Evolutionary conservation across 2,113 vertebrate species (phyloP), one percentile per base, ranked within the genome.

Genomic region (Tinamus guttatus): DNA sequence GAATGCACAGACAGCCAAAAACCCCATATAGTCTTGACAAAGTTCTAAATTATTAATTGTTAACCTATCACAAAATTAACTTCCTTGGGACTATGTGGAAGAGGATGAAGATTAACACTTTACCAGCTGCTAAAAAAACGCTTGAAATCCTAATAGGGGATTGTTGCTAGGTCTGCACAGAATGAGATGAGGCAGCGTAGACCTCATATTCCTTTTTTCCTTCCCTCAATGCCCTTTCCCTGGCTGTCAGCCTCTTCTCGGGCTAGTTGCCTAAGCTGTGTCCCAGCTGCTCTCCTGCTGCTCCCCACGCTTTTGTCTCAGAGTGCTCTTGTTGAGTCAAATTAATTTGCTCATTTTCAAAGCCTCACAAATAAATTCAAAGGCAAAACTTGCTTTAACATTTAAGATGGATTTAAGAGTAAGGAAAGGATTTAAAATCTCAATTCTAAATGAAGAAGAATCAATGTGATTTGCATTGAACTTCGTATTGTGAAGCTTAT

Each of bases 11-110:
- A 62, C 41, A 85, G 47, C 40, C 67, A 85, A 16, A 87, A 75
- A 58, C 1, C 11, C 9, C 36, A 27, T 28, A 12, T 4, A 2
- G 62, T 64, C 62, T 24, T 85, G 63, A 47, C 7, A 5, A 74
- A 30, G 19, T 73, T 76, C 65, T 62, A 73, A 82, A 85, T 87
- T 82, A 79, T 87, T 93, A 95, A 81, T 52, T 85, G 67, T 86
- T 73, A 91, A 69, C 71, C 67, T 87, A 13, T 71, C 14, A 0
- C 67, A 73, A 85, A 93, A 89, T 62, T n/a, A 80, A 27, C 38
- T 30, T 90, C 17, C 27, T 64, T 69, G 34, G 81, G 52, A 32
- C 52, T 43, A 7, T 30, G 41, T 69, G 36, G 70, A 93, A 77
- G n/a, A 40, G 58, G 76, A 73, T 38, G 40, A 91, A 91, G 87